These are phyloP conservation scores for Dolichoris vasculosae DNA, from an alignment of 1,140 invertebrate species.

Conservation along the genomic window DNA sequence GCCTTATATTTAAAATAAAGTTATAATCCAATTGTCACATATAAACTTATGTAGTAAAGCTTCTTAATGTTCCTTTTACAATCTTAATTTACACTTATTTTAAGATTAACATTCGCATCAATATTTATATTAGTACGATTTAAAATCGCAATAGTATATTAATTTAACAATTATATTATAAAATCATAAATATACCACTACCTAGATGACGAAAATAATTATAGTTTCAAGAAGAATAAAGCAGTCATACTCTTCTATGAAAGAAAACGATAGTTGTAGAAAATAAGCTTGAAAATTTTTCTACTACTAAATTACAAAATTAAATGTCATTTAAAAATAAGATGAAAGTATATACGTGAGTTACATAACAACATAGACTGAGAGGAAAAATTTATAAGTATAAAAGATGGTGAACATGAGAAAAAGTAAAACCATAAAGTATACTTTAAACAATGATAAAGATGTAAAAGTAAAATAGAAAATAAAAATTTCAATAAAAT, in stretches of 20 bases:
- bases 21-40: no score
- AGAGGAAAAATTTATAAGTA: conserved; percentile 6
- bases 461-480: conserved; percentile 31
- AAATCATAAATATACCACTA: neutral
- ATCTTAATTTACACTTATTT: no score
- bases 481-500: conserved; percentile 35
- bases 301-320: neutral
- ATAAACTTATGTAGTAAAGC: no score
- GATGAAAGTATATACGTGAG: conserved; percentile 6
- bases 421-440: neutral
- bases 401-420: neutral
- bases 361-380: neutral
- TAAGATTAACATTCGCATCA: neutral
- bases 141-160: neutral
- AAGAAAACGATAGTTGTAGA: neutral
- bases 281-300: conserved; percentile 34
- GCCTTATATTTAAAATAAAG: no score
- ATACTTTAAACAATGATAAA: conserved; percentile 10
- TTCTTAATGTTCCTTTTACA: no score
- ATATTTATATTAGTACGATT: neutral
- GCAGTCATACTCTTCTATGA: neutral
- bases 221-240: conserved; percentile 55
- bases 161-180: conserved; percentile 39
- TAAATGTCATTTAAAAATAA: no score
- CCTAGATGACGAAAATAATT: conserved; percentile 47